Base-by-base conservation (phyloP, 2,113 vertebrate species). In the Pteropus alecto region DNA sequence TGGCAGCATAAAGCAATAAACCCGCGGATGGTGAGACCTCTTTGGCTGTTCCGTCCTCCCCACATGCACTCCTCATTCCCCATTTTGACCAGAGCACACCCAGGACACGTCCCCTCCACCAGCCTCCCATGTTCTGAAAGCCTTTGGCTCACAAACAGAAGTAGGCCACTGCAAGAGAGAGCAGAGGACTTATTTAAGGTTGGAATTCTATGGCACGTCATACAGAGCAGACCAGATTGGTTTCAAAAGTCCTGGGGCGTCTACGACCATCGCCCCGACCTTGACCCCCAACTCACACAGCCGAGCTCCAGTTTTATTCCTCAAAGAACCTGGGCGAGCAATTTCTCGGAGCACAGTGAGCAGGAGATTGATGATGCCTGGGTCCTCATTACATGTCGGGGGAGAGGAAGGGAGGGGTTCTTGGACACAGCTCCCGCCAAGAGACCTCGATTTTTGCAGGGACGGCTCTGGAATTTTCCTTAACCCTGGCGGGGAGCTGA, bases 1-100 rank as follows among this genome's bases (percentile, higher is more conserved):
- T 83, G 77, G 92, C 95, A 96, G 96, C 90, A 96, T 18, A 83
- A 65, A 96, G 26, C 95, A 88, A 83, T 33, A 85, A 96, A 77
- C 46, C 22, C 4, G 0, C 2, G 5, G 51, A 28, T 1, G 0
- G 38, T 26, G 60, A 15, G n/a, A 14, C 3, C 21, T 35, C 30
- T 68, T 22, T 28, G 70, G 48, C 24, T 24, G 18, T 21, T 93
- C 24, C 0, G 13, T 24, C 26, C 65, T 46, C 61, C 56, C 41
- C 22, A 51, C 12, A 43, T 54, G 24, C 11, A 3, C 2, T n/a
- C 48, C 6, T 54, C 28, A 13, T 61, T 6, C 28, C 33, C 35
- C n/a, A n/a, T 60, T 54, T 58, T 67, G 33, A 65, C 12, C 46
- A 68, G 48, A 84, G 35, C 21, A 79, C 76, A 41, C 43, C 21